These are phyloP conservation scores for Monopterus albus DNA, from an alignment of 2,113 vertebrate species.

Conservation along the genomic window DNA sequence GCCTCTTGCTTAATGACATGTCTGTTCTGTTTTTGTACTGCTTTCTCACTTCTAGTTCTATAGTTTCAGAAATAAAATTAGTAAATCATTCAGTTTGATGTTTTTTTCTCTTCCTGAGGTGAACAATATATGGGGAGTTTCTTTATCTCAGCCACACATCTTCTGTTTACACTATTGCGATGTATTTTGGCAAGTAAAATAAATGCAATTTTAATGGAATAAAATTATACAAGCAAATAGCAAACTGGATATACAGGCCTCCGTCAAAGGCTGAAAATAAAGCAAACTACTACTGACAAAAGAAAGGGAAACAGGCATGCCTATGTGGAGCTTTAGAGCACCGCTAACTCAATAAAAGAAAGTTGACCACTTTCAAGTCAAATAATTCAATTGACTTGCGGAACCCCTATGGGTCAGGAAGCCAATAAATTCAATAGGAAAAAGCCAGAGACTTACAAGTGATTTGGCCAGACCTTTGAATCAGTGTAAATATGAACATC, in stretches of 20 bases:
- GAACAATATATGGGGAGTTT: too few relatives aligned
- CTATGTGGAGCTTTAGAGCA: conserved; percentile 53
- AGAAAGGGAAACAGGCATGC: conserved; percentile 54
- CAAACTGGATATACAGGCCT: conserved; percentile 8
- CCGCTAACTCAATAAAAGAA: conserved; percentile 76
- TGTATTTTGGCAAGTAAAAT: neutral
- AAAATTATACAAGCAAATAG: neutral
- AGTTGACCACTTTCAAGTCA: conserved; percentile 75
- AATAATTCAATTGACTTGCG: conserved; percentile 77
- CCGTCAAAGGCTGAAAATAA: conserved; percentile 52
- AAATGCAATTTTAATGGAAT: neutral
- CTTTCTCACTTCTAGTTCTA: neutral
- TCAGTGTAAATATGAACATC: conserved; percentile 51
- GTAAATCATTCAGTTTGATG: conserved; percentile 12
- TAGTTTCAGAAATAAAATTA: conserved; percentile 21
- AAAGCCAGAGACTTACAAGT: conserved; percentile 59
- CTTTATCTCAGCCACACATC: neutral
- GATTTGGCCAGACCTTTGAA: conserved; percentile 50
- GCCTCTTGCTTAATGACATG: conserved; percentile 14
- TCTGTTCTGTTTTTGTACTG: conserved; percentile 1
- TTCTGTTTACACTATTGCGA: neutral
- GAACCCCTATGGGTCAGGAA: conserved; percentile 73
- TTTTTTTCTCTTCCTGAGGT: neutral
- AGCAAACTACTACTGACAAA: conserved; percentile 63
- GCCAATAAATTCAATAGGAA: conserved; percentile 68